These are phyloP conservation scores for Bedellia somnulentella DNA, from an alignment of 2,888 invertebrate genomes.

Conservation along the genomic window DNA sequence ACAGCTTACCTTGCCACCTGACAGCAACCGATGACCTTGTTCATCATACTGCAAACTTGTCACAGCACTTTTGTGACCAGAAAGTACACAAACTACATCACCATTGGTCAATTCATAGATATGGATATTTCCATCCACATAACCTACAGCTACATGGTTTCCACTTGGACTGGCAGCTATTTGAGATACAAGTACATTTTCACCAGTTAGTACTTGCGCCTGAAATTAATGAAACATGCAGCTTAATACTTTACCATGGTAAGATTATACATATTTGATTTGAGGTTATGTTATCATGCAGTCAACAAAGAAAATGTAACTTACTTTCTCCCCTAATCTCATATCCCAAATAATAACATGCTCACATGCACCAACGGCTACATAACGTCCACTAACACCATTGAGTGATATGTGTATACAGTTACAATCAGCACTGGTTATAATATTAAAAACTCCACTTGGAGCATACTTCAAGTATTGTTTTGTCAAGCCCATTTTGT, in stretches of 20 bases:
- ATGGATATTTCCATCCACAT: conserved; percentile 84
- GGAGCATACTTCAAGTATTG: conserved; percentile 90
- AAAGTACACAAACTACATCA: conserved; percentile 71
- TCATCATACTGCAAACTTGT: conserved; percentile 82
- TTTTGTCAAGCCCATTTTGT: conserved; percentile 83
- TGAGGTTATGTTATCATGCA: conserved; percentile 1
- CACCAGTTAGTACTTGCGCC: conserved; percentile 78
- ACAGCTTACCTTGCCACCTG: conserved; percentile 81
- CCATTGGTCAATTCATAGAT: conserved; percentile 77
- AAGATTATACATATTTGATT: background rate
- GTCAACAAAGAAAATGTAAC: too few relatives aligned
- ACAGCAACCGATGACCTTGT: conserved; percentile 81
- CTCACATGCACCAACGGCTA: conserved; percentile 92
- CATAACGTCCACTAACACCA: conserved; percentile 77
- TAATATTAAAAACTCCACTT: conserved; percentile 84
- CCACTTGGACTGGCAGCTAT: conserved; percentile 77
- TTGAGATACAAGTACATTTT: conserved; percentile 76
- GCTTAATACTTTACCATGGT: background rate
- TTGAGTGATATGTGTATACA: conserved; percentile 76
- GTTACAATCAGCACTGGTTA: conserved; percentile 80
- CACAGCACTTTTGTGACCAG: conserved; percentile 85
- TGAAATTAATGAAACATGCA: conserved; percentile 22
- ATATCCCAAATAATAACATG: conserved; percentile 94
- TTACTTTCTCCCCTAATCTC: conserved; percentile 78
- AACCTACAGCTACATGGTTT: conserved; percentile 85